Evolutionary conservation across 1,140 invertebrate genomes (phyloP).

Genomic region (Drosophila athabasca): DNA sequence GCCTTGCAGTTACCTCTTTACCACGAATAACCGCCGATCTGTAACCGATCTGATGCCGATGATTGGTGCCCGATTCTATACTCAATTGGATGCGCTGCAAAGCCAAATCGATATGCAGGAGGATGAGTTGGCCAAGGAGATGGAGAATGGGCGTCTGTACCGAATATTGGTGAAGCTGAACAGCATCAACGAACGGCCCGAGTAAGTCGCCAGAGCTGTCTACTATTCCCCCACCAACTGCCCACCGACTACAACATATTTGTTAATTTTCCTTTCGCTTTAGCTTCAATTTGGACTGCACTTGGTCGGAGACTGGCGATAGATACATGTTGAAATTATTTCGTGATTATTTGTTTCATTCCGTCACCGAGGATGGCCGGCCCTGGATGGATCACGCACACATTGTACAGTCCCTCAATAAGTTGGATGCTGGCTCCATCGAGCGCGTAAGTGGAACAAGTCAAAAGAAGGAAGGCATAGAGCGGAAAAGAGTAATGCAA

Average conservation of each 20-base stretch:
- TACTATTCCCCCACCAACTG: no score
- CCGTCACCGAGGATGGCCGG: constrained; percentile 94
- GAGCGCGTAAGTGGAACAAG: constrained; percentile 88
- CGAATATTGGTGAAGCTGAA: constrained; percentile 95
- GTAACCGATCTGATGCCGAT: constrained; percentile 99
- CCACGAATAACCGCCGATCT: constrained; percentile 88
- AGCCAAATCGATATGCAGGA: constrained; percentile 94
- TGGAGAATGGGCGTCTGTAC: constrained; percentile 97
- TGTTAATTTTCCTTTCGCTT: neutral
- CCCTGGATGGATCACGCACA: constrained; percentile 99
- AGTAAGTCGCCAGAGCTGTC: constrained; percentile 85
- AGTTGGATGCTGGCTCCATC: constrained; percentile 93
- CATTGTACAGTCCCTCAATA: constrained; percentile 96
- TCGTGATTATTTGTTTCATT: constrained; percentile 98
- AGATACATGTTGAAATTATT: constrained; percentile 99
- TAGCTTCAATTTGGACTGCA: constrained; percentile 94
- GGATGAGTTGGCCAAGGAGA: constrained; percentile 95
- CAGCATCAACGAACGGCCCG: constrained; percentile 96
- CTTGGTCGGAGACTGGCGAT: constrained; percentile 98
- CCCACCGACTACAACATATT: neutral
- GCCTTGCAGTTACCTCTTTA: constrained; percentile 89
- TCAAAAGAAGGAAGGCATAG: neutral
- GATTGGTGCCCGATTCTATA: constrained; percentile 98
- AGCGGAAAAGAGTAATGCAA: constrained; percentile 3
- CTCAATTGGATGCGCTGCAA: constrained; percentile 95